These are phyloP conservation scores for Poliocrania exsul DNA, from an alignment of 2,797 vertebrate species.

Conservation along the genomic window DNA sequence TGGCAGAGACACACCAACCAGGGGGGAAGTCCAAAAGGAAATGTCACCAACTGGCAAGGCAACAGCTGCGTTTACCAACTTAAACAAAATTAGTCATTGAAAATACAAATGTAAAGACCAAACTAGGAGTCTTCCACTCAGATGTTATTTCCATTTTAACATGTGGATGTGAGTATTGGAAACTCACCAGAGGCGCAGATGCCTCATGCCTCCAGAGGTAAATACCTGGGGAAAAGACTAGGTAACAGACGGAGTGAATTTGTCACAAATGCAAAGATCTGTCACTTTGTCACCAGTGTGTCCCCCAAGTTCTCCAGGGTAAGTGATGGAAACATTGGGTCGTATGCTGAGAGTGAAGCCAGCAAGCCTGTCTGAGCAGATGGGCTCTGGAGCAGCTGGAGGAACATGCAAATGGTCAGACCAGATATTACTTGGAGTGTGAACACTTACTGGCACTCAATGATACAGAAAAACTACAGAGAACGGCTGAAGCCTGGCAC, in stretches of 20 bases:
- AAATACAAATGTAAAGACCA: constrained; percentile 66
- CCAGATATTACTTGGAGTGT: constrained; percentile 11
- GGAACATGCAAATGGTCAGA: constrained; percentile 38
- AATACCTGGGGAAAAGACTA: constrained; percentile 43
- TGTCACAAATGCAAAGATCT: constrained; percentile 25
- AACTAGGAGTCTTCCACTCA: constrained; percentile 55
- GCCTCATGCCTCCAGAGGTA: constrained; percentile 6
- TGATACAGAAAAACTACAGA: not conserved
- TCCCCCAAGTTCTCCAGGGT: not conserved
- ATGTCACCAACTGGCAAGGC: constrained; percentile 72
- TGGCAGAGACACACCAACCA: constrained; percentile 49
- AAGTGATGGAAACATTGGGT: constrained; percentile 8
- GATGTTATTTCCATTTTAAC: constrained; percentile 66
- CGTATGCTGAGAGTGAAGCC: not conserved
- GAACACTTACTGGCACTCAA: not conserved
- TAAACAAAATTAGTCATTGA: constrained; percentile 70
- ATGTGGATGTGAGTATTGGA: constrained; percentile 63
- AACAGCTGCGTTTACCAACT: constrained; percentile 72
- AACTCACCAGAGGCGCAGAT: constrained; percentile 49
- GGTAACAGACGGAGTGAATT: constrained; percentile 3
- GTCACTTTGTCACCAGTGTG: not conserved
- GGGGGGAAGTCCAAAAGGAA: constrained; percentile 69
- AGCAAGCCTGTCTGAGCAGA: constrained; percentile 32
- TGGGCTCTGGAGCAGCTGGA: constrained; percentile 51
- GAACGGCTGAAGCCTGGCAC: not conserved